Evolutionary conservation across 2,888 invertebrate species (phyloP), one percentile per base, ranked within the genome.

Genomic region (Lepidocyrtoides sp.): DNA sequence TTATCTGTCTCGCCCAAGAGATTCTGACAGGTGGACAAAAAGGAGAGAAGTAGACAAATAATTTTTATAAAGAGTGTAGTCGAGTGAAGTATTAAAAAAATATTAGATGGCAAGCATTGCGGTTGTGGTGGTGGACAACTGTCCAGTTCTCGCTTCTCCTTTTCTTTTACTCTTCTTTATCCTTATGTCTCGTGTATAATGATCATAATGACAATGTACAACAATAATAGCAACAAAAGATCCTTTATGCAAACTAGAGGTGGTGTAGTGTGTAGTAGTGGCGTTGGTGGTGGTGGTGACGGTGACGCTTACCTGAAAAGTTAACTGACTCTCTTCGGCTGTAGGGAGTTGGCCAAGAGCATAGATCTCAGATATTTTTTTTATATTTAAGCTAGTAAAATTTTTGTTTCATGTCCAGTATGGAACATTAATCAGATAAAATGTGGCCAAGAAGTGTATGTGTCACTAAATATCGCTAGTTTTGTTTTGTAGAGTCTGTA

Each of bases 11-110:
- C 77, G 32, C 77, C 44, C 86, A 63, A 54, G 60, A 36, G 86
- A 86, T 72, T 86, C 57, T 86, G 87, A 87, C 87, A 87, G 79
- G 51, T 77, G 87, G 51, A 87, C 87, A 87, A 87, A 87, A 85
- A 48, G 20, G 44, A 44, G 36, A 29, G 66, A 17, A 77, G 44
- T 44, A 57, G 87, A 87, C 87, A 79, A 87, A 87, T 87, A 87
- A 87, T 87, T 77, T 77, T 86, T 60, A 77, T 41, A 75, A 63
- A 77, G 63, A 60, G 23, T 26, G 20, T 8, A 32, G 69, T 1
- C 8, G 32, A 26, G 72, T 72, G 44, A 51, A 51, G 51, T 57
- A 20, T n/a, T 75, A 17, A 44, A 20, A 29, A 44, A 44, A 17
- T 41, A n/a, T 63, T 26, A 23, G 26, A 51, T 51, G 44, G 17